Evolutionary conservation across 2,888 invertebrate genomes (phyloP).

Genomic region (Mesorhabditis spiculigera): DNA sequence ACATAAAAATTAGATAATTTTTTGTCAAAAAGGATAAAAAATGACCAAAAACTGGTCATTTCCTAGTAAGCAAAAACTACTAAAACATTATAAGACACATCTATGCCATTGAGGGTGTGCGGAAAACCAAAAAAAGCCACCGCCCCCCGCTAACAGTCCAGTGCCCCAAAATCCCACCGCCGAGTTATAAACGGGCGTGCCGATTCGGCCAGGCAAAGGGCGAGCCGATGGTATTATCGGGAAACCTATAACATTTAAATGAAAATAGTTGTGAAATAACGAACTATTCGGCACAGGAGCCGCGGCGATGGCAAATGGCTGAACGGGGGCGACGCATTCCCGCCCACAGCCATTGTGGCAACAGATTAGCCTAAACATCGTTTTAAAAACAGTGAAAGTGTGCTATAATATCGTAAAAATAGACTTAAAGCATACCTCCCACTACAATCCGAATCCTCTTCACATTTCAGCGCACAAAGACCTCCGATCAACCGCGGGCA

Average conservation of each 20-base stretch:
- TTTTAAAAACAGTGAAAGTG: background rate
- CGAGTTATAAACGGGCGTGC: background rate
- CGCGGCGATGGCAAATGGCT: conserved; percentile 30
- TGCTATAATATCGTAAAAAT: background rate
- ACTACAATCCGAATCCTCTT: conserved; percentile 41
- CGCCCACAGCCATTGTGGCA: conserved; percentile 51
- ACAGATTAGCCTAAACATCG: conserved; percentile 33
- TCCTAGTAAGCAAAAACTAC: too few relatives aligned
- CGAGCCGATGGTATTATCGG: background rate
- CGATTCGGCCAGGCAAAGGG: background rate
- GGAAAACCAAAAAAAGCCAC: too few relatives aligned
- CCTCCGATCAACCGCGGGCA: conserved; percentile 47
- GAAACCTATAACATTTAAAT: background rate
- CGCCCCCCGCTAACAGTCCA: too few relatives aligned
- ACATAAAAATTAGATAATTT: too few relatives aligned
- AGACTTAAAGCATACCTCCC: conserved; percentile 11
- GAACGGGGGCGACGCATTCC: conserved; percentile 46
- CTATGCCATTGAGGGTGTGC: too few relatives aligned
- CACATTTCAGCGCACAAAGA: conserved; percentile 45
- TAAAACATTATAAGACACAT: too few relatives aligned
- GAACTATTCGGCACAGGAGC: conserved; percentile 22
- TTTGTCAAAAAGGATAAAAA: too few relatives aligned
- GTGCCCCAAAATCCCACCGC: background rate
- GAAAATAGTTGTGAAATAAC: background rate
- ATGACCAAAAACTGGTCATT: too few relatives aligned